These are phyloP conservation scores for Choreutis nemorana DNA, from an alignment of 2,888 invertebrate genomes.

Conservation along the genomic window DNA sequence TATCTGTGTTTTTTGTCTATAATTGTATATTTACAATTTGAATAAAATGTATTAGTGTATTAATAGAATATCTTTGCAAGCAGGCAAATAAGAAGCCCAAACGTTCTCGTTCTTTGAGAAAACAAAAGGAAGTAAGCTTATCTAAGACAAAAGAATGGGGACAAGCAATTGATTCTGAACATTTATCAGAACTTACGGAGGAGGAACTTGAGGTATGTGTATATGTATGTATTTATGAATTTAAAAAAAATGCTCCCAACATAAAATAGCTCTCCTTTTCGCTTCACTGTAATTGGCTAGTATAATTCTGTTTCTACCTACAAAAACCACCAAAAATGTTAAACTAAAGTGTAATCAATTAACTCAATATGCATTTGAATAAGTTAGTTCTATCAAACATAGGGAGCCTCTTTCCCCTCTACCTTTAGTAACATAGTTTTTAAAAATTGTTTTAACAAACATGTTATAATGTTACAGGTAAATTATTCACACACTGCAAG, in stretches of 20 bases:
- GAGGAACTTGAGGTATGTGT: conserved; percentile 84
- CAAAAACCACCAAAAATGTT: no score
- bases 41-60: conserved; percentile 1
- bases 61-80: conserved; percentile 9
- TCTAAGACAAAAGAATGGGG: conserved; percentile 99
- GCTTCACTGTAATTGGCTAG: no score
- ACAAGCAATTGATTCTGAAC: conserved; percentile 92
- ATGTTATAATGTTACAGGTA: no score
- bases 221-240: conserved; percentile 1
- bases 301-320: no score
- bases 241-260: no score
- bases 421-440: no score
- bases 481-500: conserved; percentile 79
- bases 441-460: no score
- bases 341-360: no score
- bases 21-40: not conserved
- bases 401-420: no score
- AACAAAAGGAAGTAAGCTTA: conserved; percentile 86
- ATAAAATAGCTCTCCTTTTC: no score
- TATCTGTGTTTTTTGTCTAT: not conserved
- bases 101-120: conserved; percentile 58
- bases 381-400: no score
- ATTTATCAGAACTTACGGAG: conserved; percentile 90
- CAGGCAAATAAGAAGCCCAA: conserved; percentile 64
- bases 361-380: no score